Evolutionary conservation across 2,113 vertebrate genomes (phyloP), one percentile per base, ranked within the genome.

Genomic region (Scophthalmus maximus): DNA sequence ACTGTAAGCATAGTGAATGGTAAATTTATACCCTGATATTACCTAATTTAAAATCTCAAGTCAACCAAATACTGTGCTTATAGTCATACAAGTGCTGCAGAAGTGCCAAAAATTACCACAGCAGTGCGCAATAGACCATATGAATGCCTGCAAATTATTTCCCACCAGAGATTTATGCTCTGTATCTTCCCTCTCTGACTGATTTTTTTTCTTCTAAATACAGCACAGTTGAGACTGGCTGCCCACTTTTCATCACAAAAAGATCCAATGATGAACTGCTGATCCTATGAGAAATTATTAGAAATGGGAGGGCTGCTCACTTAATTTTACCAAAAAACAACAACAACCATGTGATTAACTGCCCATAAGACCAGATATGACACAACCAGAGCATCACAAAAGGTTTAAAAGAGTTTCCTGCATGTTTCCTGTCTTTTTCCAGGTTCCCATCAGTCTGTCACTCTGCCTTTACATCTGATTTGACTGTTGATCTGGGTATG

Each of bases 261-360:
- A 49, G n/a, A 63, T 64, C 76, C 42, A 68, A 36, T 0, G 3
- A 29, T 42, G 42, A 74, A 80, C 46, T 40, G 64, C 50, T 72
- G 42, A 73, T 67, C 42, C 29, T 46, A 5, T 58, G 52, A 64
- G 46, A 42, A 64, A 61, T 68, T 23, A 75, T 52, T 14, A 56
- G 27, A 76, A 14, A 34, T 42, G 79, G 75, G 78, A 56, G 59
- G 78, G 76, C 46, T 26, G 66, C 66, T 66, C 42, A 22, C 46
- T 46, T 46, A 55, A 46, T 34, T 74, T 20, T 10, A 57, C 23
- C 5, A 27, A 52, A 52, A 8, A n/a, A 55, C 40, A 34, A 26
- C 42, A 34, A 30, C 2, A 12, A 32, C 15, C n/a, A 8, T 55
- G 34, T 32, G 38, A 36, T 61, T 6, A 59, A 36, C 27, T 34